Evolutionary conservation across 2,113 vertebrate genomes (phyloP).

Genomic region (Tringa solitaria): DNA sequence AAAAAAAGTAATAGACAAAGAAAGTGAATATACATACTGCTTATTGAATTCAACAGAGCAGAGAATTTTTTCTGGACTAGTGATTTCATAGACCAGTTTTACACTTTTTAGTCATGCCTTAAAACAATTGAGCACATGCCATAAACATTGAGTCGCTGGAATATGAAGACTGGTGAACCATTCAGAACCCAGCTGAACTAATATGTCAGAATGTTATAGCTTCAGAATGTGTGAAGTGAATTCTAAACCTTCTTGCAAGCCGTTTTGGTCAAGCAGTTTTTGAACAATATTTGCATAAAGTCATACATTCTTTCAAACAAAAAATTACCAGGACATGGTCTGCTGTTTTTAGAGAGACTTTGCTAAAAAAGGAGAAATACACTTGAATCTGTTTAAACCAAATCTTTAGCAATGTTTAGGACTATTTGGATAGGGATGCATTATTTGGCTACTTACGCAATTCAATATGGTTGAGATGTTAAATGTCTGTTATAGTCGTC

Average conservation of each 20-base stretch:
- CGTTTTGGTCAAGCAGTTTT: constrained; percentile 21
- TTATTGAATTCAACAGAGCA: constrained; percentile 65
- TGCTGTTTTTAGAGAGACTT: neutral
- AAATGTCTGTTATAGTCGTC: neutral
- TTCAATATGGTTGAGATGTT: neutral
- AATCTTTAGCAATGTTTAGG: neutral
- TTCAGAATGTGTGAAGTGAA: constrained; percentile 62
- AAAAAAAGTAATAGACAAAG: constrained; percentile 26
- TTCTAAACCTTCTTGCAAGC: constrained; percentile 50
- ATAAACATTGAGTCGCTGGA: constrained; percentile 62
- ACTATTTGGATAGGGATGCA: neutral
- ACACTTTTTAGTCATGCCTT: constrained; percentile 72
- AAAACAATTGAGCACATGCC: constrained; percentile 73
- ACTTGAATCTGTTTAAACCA: neutral
- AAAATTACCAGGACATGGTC: neutral
- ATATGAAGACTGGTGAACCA: constrained; percentile 68
- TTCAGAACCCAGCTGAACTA: constrained; percentile 60
- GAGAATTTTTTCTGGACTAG: constrained; percentile 66
- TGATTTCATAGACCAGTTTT: constrained; percentile 65
- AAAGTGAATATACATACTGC: constrained; percentile 52
- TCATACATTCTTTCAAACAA: constrained; percentile 22
- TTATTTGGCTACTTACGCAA: neutral
- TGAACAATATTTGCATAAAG: constrained; percentile 59
- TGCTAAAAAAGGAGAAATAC: neutral
- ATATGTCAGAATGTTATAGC: constrained; percentile 51